Evolutionary conservation across 2,797 vertebrate species (phyloP).

Genomic region (Cottoperca gobio): DNA sequence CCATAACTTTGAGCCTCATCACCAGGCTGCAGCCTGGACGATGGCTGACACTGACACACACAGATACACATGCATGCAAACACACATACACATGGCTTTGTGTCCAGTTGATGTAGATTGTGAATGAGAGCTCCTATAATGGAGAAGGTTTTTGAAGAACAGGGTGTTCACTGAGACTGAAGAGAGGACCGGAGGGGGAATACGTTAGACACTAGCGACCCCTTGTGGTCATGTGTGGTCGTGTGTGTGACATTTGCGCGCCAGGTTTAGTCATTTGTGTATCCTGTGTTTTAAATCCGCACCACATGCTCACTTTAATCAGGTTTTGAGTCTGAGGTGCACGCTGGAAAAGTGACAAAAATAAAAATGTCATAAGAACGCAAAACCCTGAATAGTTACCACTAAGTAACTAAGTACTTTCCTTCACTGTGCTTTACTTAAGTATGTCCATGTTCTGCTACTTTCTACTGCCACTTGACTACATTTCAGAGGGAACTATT

Average conservation of each 20-base stretch:
- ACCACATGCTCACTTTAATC: background rate
- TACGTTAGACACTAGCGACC: constrained; percentile 58
- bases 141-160: constrained; percentile 50
- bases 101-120: constrained; percentile 32
- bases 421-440: background rate
- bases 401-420: background rate
- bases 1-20: constrained; percentile 82
- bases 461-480: background rate
- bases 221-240: constrained; percentile 58
- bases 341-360: background rate
- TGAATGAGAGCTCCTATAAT: constrained; percentile 56
- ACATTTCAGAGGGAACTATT: background rate
- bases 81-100: constrained; percentile 33
- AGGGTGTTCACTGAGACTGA: constrained; percentile 60
- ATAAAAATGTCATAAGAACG: background rate
- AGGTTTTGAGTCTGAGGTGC: background rate
- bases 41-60: constrained; percentile 51
- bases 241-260: background rate
- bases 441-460: background rate
- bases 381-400: background rate
- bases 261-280: background rate
- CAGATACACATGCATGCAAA: constrained; percentile 8
- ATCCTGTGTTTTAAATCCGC: background rate
- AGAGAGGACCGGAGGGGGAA: constrained; percentile 15
- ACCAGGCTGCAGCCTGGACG: constrained; percentile 67